phyloP scores from a whole-genome alignment of 2,113 vertebrate species.

The Cololabis saira region DNA sequence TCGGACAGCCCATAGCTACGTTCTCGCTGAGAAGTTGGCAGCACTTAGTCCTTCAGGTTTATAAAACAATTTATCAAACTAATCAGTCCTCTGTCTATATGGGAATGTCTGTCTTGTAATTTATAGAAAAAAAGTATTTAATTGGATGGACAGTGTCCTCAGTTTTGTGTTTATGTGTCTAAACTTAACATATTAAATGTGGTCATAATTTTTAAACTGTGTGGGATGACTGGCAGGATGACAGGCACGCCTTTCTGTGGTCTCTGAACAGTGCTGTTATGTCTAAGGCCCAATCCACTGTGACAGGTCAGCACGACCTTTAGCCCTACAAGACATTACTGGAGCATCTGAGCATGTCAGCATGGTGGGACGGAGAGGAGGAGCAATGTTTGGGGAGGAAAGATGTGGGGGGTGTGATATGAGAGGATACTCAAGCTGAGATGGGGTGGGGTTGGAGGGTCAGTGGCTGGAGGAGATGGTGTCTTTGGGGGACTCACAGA shows the following conservation, averaged over 20 bases:
- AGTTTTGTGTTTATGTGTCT: constrained; percentile 10
- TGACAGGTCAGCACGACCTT: constrained; percentile 75
- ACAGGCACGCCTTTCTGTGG: constrained; percentile 27
- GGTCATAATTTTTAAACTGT: constrained; percentile 26
- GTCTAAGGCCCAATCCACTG: constrained; percentile 59
- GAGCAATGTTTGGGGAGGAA: constrained; percentile 33
- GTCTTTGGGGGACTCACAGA: constrained; percentile 69
- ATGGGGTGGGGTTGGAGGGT: constrained; percentile 41
- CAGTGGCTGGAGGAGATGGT: constrained; percentile 31
- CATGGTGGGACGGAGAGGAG: constrained; percentile 41
- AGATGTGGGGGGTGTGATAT: constrained; percentile 22
- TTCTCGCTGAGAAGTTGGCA: no score
- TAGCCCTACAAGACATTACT: constrained; percentile 71
- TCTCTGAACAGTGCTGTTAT: constrained; percentile 63
- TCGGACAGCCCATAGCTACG: no score
- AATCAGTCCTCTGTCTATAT: constrained; percentile 27
- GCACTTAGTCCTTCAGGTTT: no score
- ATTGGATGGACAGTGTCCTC: constrained; percentile 37
- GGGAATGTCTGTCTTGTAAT: constrained; percentile 19
- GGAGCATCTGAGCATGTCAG: constrained; percentile 75
- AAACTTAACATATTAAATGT: constrained; percentile 20
- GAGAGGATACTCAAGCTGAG: constrained; percentile 48
- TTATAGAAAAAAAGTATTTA: constrained; percentile 20
- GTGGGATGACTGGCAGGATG: constrained; percentile 42
- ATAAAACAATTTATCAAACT: constrained; percentile 20